These are phyloP conservation scores for Rachycentron canadum DNA, from an alignment of 2,797 vertebrate species.

Conservation along the genomic window DNA sequence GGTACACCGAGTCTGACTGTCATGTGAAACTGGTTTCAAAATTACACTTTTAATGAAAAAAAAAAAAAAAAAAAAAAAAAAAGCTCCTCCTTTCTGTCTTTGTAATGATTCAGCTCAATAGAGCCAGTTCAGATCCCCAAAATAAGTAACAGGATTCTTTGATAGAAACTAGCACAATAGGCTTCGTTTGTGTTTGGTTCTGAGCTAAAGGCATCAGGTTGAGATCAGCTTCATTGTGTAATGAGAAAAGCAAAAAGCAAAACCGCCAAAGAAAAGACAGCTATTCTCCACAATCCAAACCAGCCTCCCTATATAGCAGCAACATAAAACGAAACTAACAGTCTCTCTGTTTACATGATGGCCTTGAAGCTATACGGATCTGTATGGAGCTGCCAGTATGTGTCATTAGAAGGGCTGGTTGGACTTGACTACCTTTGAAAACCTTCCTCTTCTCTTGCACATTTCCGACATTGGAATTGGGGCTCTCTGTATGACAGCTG, in stretches of 20 bases:
- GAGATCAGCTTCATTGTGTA: constrained; percentile 1
- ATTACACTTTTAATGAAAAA: background rate
- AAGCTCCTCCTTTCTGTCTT: background rate
- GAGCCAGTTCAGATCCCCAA: constrained; percentile 4
- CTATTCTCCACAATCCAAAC: background rate
- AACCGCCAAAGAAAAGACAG: background rate
- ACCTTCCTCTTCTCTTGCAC: background rate
- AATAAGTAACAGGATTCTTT: constrained; percentile 18
- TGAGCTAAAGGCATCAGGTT: background rate
- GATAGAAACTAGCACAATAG: constrained; percentile 6
- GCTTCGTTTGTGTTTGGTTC: constrained; percentile 16
- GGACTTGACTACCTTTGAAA: background rate
- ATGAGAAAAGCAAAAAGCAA: background rate
- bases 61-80: too few species aligned
- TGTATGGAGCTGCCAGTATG: background rate
- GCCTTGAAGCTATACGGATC: background rate
- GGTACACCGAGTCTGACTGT: constrained; percentile 6
- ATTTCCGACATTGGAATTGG: background rate
- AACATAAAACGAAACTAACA: background rate
- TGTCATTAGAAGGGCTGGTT: background rate
- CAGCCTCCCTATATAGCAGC: background rate
- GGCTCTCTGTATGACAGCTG: background rate
- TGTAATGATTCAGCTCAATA: constrained; percentile 13
- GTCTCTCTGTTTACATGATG: background rate
- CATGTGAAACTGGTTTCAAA: constrained; percentile 20